Evolutionary conservation across 2,113 vertebrate species (phyloP).

Genomic region (Macroglossus sobrinus): DNA sequence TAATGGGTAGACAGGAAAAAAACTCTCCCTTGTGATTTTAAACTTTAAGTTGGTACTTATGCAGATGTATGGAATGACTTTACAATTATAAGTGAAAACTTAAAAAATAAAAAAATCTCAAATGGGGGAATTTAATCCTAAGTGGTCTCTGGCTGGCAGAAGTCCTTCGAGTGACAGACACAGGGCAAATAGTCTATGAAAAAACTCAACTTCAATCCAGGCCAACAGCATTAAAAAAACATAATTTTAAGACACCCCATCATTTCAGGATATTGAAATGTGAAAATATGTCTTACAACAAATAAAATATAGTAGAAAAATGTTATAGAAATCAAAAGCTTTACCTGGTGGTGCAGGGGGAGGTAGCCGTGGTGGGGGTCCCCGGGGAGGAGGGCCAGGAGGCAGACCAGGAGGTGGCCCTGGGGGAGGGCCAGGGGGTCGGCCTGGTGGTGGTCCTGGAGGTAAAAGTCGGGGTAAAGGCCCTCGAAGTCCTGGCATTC

Average conservation of each 20-base stretch:
- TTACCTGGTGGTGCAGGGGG: slow-evolving; percentile 96
- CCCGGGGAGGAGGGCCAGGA: slow-evolving; percentile 96
- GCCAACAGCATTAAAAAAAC: background rate
- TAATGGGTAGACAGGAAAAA: background rate
- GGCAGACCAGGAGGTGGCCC: slow-evolving; percentile 95
- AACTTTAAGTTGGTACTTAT: background rate
- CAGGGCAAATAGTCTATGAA: background rate
- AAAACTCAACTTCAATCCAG: background rate
- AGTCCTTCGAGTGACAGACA: background rate
- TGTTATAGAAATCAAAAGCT: background rate
- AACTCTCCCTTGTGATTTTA: background rate
- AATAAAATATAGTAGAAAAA: background rate
- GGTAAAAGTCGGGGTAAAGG: slow-evolving; percentile 95
- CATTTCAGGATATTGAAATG: background rate
- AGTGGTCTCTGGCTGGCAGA: background rate
- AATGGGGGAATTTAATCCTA: background rate
- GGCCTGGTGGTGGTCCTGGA: slow-evolving; percentile 95
- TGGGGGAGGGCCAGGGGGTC: slow-evolving; percentile 95
- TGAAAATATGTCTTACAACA: background rate
- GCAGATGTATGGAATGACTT: background rate
- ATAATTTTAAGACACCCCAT: background rate
- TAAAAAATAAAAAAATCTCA: background rate
- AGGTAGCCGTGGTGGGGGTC: slow-evolving; percentile 94
- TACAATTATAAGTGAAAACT: background rate
- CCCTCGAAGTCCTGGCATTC: slow-evolving; percentile 92